phyloP scores from a whole-genome alignment of 2,888 invertebrate genomes.

The Amblyteles armatorius region DNA sequence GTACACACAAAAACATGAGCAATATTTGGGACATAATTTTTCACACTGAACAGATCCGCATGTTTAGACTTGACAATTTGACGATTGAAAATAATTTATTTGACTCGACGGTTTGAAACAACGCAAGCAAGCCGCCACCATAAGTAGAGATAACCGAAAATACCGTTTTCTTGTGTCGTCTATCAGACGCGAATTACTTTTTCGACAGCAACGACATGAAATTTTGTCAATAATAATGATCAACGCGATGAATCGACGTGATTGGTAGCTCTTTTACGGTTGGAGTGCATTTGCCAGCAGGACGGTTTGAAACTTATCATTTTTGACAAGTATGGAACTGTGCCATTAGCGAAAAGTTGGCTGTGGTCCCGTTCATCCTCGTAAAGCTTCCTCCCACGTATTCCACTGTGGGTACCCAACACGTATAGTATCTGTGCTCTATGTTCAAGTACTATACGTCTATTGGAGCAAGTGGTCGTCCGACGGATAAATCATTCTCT shows the following conservation, averaged over 20 bases:
- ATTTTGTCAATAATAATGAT: background rate
- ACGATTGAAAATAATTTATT: too few species aligned
- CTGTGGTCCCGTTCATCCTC: slow-evolving; percentile 35
- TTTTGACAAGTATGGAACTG: slow-evolving; percentile 3
- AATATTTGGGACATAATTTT: background rate
- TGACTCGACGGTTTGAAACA: background rate
- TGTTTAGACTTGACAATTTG: too few species aligned
- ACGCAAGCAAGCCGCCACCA: background rate
- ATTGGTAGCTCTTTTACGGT: background rate
- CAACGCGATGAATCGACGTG: background rate
- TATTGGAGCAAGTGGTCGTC: slow-evolving; percentile 31
- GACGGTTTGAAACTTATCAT: background rate
- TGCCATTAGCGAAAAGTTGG: slow-evolving; percentile 32
- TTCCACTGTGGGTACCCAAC: slow-evolving; percentile 17
- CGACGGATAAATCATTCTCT: slow-evolving; percentile 45
- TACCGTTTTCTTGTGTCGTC: background rate
- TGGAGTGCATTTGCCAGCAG: background rate
- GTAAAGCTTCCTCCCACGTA: slow-evolving; percentile 19
- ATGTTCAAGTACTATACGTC: background rate
- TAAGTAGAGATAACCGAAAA: background rate
- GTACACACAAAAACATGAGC: background rate
- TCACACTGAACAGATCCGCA: background rate
- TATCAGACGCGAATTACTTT: background rate
- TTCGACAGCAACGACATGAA: background rate
- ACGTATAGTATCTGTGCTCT: slow-evolving; percentile 15